Conservation (phyloP, 2,888 invertebrate genomes). For the Dioctria linearis region DNA sequence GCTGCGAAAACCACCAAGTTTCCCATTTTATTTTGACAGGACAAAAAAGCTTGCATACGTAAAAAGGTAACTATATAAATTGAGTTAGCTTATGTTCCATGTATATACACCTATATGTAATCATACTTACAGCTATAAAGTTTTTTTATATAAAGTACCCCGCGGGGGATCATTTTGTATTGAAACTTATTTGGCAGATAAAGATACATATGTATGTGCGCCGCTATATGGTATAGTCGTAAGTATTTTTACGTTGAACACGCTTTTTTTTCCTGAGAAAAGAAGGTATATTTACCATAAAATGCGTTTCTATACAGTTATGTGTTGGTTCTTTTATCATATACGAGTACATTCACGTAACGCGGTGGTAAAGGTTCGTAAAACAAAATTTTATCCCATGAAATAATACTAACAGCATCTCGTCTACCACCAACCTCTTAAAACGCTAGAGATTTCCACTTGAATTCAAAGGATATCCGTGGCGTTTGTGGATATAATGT, state of each 20-base stretch:
- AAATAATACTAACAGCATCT: not conserved
- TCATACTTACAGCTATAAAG: not conserved
- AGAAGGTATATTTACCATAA: conserved; percentile 27
- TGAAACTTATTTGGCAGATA: conserved; percentile 26
- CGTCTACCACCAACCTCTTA: not conserved
- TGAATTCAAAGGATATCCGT: conserved; percentile 38
- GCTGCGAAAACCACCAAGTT: too few relatives aligned
- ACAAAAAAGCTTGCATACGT: conserved; percentile 26
- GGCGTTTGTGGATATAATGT: conserved; percentile 22
- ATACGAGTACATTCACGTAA: too few relatives aligned
- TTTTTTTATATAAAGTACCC: not conserved
- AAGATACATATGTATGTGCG: not conserved
- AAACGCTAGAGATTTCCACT: conserved; percentile 16
- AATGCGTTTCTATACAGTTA: conserved; percentile 19
- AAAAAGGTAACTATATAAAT: conserved; percentile 22
- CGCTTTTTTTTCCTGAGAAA: conserved; percentile 15
- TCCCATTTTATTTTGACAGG: not conserved
- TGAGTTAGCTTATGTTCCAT: not conserved
- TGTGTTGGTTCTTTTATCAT: too few relatives aligned
- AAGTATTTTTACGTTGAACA: not conserved
- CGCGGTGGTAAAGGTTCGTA: not conserved
- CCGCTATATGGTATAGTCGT: not conserved
- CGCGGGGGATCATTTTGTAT: conserved; percentile 28
- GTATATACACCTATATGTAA: not conserved
- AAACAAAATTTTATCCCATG: conserved; percentile 36